A percentile compares a stretch with the other conserved stretches of the same genome.
These are phyloP conservation scores for Platerodrilus igneus DNA, from an alignment of 2,888 invertebrate genomes.

Conservation along the genomic window DNA sequence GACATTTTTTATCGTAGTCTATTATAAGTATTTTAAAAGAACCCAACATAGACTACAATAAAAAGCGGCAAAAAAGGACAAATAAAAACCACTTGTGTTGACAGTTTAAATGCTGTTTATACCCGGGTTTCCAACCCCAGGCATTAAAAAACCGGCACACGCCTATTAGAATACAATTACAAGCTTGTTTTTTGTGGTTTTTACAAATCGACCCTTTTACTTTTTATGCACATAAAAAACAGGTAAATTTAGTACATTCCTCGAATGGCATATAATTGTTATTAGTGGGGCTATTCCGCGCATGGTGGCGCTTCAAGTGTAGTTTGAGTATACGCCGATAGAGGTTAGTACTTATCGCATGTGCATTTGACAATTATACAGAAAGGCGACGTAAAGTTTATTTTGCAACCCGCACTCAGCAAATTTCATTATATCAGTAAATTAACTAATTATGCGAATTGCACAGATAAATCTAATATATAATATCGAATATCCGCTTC, in stretches of 20 bases:
- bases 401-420: too few relatives aligned
- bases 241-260: too few relatives aligned
- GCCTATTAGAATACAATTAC: conserved; percentile 43
- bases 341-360: too few relatives aligned
- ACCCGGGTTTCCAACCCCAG: conserved; percentile 27
- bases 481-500: too few relatives aligned
- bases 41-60: background rate
- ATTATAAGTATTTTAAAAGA: too few relatives aligned
- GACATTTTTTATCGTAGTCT: too few relatives aligned
- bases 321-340: too few relatives aligned
- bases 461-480: too few relatives aligned
- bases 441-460: too few relatives aligned
- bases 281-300: conserved; percentile 9
- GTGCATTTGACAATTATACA: too few relatives aligned
- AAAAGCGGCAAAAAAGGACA: conserved; percentile 6
- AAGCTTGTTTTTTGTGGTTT: conserved; percentile 39
- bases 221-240: conserved; percentile 20
- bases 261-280: conserved; percentile 7
- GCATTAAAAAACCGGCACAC: conserved; percentile 27
- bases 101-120: conserved; percentile 39
- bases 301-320: conserved; percentile 16
- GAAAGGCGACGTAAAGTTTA: too few relatives aligned
- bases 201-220: conserved; percentile 36
- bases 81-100: conserved; percentile 39
- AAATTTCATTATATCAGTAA: too few relatives aligned